A percentile compares a stretch with the other conserved stretches of the same genome.
These are phyloP conservation scores for Pygoscelis antarcticus DNA, from an alignment of 2,113 vertebrate species.

Conservation along the genomic window DNA sequence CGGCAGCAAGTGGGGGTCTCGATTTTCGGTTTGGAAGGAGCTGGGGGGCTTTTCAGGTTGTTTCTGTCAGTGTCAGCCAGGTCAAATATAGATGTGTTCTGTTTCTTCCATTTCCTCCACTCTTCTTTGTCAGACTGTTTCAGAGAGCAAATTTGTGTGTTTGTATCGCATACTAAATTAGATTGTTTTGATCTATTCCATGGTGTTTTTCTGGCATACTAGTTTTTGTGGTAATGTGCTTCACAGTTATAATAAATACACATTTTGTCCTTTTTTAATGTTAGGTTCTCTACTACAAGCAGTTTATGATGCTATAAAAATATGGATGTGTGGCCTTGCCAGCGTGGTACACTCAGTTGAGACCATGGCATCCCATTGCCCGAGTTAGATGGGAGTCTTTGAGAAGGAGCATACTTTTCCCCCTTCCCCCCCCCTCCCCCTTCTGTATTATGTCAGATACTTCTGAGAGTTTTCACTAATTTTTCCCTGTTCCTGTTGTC, in stretches of 20 bases:
- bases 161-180: background rate
- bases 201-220: background rate
- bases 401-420: too few relatives aligned
- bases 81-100: too few relatives aligned
- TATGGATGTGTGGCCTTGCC: background rate
- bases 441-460: background rate
- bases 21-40: background rate
- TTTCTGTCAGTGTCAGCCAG: background rate
- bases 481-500: background rate
- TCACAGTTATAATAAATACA: background rate
- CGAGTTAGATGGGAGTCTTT: background rate
- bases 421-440: fast-evolving
- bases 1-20: fast-evolving
- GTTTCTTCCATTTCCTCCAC: background rate
- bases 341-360: fast-evolving
- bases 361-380: background rate
- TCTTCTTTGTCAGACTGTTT: background rate
- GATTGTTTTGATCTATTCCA: background rate
- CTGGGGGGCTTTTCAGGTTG: background rate
- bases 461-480: background rate
- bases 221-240: background rate
- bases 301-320: background rate
- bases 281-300: background rate
- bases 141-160: background rate
- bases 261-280: fast-evolving